phyloP scores from a whole-genome alignment of 2,797 vertebrate genomes.

The Peromyscus attwateri region DNA sequence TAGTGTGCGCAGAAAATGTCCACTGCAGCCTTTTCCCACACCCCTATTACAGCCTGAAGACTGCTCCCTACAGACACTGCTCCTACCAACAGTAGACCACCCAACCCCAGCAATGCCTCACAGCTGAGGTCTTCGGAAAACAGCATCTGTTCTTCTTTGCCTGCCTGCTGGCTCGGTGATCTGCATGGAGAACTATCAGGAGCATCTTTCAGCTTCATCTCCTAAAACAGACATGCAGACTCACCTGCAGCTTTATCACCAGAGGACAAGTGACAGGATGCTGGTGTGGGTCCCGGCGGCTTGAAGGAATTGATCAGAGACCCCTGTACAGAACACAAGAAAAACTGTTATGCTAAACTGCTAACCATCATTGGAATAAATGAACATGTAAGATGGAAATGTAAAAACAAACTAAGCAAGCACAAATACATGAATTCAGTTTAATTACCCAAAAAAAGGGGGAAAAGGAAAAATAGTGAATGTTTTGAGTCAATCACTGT shows the following conservation, averaged over 20 bases:
- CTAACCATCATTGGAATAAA: background rate
- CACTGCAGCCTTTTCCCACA: background rate
- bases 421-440: background rate
- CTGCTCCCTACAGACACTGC: background rate
- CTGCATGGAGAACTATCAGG: background rate
- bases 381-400: background rate
- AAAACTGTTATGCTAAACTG: background rate
- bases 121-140: background rate
- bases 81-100: background rate
- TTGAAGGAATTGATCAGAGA: constrained; percentile 82
- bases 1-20: background rate
- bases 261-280: constrained; percentile 66
- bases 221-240: constrained; percentile 51
- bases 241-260: constrained; percentile 86
- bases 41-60: background rate
- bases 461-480: background rate
- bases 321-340: constrained; percentile 76
- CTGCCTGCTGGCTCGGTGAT: background rate
- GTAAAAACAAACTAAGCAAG: background rate
- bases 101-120: background rate
- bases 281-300: constrained; percentile 71
- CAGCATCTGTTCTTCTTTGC: background rate
- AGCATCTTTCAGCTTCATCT: background rate
- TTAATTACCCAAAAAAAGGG: background rate
- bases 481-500: background rate